Base-by-base conservation (phyloP, 2,888 invertebrate genomes). In the Phengaris alcon region DNA sequence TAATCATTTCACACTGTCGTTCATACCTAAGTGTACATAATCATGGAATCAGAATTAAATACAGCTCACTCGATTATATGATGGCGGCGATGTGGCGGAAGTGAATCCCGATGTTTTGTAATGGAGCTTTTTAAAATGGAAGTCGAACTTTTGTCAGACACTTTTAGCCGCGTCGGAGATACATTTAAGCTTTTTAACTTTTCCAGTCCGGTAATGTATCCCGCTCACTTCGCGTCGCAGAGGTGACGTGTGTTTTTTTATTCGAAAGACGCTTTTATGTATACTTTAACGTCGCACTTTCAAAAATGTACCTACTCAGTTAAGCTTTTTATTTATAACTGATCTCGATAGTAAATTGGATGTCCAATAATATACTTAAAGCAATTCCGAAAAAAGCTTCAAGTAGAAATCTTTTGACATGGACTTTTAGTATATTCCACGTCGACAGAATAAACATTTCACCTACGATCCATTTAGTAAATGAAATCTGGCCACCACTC, bases 121-220 rank as follows among this genome's bases (percentile, higher is more conserved):
- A 93, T 93, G 93, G 93, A 92, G 93, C 93, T 93, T 93, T 93
- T 93, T 93, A 93, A 93, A 93, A 93, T 93, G 92, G 90, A 90
- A 93, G 90, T 91, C 92, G 92, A 93, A 93, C 93, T 93, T 93
- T 93, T 93, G 93, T 93, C 92, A 92, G 93, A 93, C 91, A 92
- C 93, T 93, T 93, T 93, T 92, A 93, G 93, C 93, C 91, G 90
- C 89, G 90, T 89, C 89, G 87, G 91, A 91, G 91, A 93, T 93
- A 93, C 93, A 93, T 93, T 93, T 93, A 93, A 93, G 93, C 93
- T 93, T 93, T 93, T 93, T 93, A 93, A 93, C 93, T 93, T 93
- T 93, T 91, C 92, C 91, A 92, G 92, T 93, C 90, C 90, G 88
- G 92, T 93, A 93, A 93, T 93, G 92, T 93, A 93, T 91, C 90